Evolutionary conservation across 64 coral and sea anemone genomes (phyloP), one percentile per base, ranked within the genome.

Genomic region (Stichodactyla helianthus): DNA sequence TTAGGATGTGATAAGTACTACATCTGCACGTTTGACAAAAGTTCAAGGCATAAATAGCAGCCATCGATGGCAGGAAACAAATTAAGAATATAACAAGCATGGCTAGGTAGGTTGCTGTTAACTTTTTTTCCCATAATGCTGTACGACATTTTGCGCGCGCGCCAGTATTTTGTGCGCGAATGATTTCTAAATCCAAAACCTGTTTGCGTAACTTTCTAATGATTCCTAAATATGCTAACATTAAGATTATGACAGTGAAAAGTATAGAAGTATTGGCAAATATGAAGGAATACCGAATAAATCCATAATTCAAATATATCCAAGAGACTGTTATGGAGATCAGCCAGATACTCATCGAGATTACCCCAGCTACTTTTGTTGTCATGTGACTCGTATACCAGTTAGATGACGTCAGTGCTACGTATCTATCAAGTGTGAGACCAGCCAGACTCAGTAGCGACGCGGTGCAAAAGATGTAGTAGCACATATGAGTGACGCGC

Each of bases 381-480:
- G 87, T 95, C 44, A 89, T 77, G 50, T 92, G 88, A 6, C 50
- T 52, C 80, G 82, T 86, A 56, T 92, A 95, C 86, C 82, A 86
- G 70, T 86, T 27, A 4, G 89, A 82, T 35, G 87, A 82, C 23
- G 86, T 77, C 50, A 92, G 88, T 19, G 87, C 93, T 35, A 92
- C 15, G 77, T 92, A 95, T 89, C 93, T 86, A 10, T 95, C 93
- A 53, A 95, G 59, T 26, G 93, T 76, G 26, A 95, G 84, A 19
- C 74, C 86, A 52, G 82, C 87, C 27, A 95, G 87, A 51, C 77
- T 88, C 57, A 95, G 80, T 25, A 95, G 86, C 10, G 89, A 92
- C 19, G 93, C 84, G 18, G 90, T 95, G 56, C 89, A 89, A 6
- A 87, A 92, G 22, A 95, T 78, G 51, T 92, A 92, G 52, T 92